Conservation (phyloP, 2,113 vertebrate species). For the Lutjanus erythropterus region DNA sequence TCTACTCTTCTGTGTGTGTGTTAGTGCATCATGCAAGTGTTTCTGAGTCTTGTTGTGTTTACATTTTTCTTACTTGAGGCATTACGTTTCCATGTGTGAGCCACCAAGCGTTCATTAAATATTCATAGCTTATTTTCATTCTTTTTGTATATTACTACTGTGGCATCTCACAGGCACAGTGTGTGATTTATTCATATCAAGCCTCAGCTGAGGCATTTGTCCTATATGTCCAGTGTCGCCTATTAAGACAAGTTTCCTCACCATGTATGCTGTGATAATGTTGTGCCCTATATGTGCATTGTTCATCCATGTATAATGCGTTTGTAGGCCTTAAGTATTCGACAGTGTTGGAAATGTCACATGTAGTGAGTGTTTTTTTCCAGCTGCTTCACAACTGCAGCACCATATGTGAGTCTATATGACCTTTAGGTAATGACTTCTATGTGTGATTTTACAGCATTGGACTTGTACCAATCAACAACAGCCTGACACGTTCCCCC, state of each 20-base stretch:
- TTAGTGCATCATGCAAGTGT: neutral
- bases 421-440: conserved; percentile 54
- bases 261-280: conserved; percentile 8
- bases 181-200: conserved; percentile 46
- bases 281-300: conserved; percentile 45
- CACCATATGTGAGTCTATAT: conserved; percentile 6
- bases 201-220: conserved; percentile 8
- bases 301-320: conserved; percentile 47
- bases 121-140: conserved; percentile 24
- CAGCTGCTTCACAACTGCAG: conserved; percentile 22
- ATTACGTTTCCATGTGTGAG: conserved; percentile 20
- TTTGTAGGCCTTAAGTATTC: conserved; percentile 3
- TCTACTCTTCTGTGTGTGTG: conserved; percentile 1
- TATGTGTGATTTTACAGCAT: conserved; percentile 24
- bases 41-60: conserved; percentile 36
- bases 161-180: neutral
- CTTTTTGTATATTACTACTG: conserved; percentile 16
- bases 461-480: conserved; percentile 1
- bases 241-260: conserved; percentile 7
- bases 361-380: conserved; percentile 42
- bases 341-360: conserved; percentile 11
- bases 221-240: conserved; percentile 19
- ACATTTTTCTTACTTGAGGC: conserved; percentile 26
- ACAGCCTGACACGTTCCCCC: conserved; percentile 1
- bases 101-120: conserved; percentile 33